Evolutionary conservation across 2,888 invertebrate genomes (phyloP), one percentile per base, ranked within the genome.

Genomic region (Eristalis tenax): DNA sequence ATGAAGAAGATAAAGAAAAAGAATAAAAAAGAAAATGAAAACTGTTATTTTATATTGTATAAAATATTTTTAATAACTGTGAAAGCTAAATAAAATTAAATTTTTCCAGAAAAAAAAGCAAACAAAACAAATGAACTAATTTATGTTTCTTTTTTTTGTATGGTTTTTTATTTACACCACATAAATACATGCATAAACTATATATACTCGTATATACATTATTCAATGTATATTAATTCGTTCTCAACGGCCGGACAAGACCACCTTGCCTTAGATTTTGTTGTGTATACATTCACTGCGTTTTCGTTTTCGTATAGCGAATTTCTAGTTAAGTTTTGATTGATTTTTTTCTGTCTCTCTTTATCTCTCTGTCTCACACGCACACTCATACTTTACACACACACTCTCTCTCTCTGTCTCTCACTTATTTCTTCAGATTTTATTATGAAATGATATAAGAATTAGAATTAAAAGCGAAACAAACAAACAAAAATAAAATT

Each of bases 51-150:
- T 92, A 91, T 92, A 92, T 91, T 92, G 92, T 92, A 92, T 91
- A 92, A 92, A 92, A 91, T 91, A 92, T 92, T 92, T 92, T 92
- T 92, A 92, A 92, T 92, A 92, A 92, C 92, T 92, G 92, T 92
- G 92, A 92, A 92, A 92, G 92, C 92, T 92, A 91, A 92, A 92
- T 91, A 92, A 91, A 92, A 92, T 91, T 91, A 90, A 91, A 90
- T 90, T 84, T 83, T 87, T 81, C 80, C 77, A 75, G 83, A 87
- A 83, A 87, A 78, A 77, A 83, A 71, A 79, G 77, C 77, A 78
- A 82, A 75, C 76, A 83, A 82, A 84, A 88, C 57, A 84, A 77
- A 69, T 66, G 74, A 83, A 81, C 70, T 71, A 83, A 82, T 78
- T 81, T 88, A 88, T 85, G 85, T 88, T 88, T 89, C 88, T 87